Evolutionary conservation across 2,113 vertebrate species (phyloP).

Genomic region (Dascyllus trimaculatus): DNA sequence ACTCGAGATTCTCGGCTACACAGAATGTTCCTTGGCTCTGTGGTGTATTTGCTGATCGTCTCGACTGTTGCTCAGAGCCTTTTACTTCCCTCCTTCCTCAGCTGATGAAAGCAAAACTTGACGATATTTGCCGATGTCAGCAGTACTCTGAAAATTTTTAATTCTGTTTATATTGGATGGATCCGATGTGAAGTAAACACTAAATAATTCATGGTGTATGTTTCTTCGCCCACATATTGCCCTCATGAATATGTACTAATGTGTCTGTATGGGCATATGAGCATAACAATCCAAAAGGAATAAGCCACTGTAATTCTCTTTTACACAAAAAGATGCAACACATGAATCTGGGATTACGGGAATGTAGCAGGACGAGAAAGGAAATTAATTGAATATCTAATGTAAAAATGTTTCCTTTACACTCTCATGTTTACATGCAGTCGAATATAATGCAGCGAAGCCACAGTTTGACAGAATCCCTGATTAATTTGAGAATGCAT

Average conservation of each 20-base stretch:
- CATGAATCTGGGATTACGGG: neutral
- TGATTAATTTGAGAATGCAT: slow-evolving; percentile 70
- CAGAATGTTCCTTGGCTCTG: neutral
- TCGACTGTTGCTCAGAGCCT: neutral
- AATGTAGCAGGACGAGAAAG: neutral
- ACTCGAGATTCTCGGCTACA: neutral
- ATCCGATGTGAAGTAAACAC: slow-evolving; percentile 79
- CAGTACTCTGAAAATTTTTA: slow-evolving; percentile 51
- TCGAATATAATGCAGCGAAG: slow-evolving; percentile 8
- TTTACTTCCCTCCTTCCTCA: neutral
- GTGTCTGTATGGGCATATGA: slow-evolving; percentile 43
- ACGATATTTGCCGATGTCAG: slow-evolving; percentile 52
- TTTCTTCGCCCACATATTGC: neutral
- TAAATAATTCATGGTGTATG: slow-evolving; percentile 80
- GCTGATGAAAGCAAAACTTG: slow-evolving; percentile 56
- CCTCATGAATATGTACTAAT: slow-evolving; percentile 72
- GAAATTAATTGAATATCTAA: slow-evolving; percentile 3
- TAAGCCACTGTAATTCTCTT: neutral
- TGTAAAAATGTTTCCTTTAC: neutral
- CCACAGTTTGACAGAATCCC: slow-evolving; percentile 31
- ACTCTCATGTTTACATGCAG: slow-evolving; percentile 12
- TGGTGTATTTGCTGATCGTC: neutral
- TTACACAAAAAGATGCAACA: slow-evolving; percentile 4
- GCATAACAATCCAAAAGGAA: slow-evolving; percentile 23
- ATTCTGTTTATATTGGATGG: slow-evolving; percentile 71